phyloP scores from a whole-genome alignment of 2,888 invertebrate species.

The Troglohyphantes excavatus region DNA sequence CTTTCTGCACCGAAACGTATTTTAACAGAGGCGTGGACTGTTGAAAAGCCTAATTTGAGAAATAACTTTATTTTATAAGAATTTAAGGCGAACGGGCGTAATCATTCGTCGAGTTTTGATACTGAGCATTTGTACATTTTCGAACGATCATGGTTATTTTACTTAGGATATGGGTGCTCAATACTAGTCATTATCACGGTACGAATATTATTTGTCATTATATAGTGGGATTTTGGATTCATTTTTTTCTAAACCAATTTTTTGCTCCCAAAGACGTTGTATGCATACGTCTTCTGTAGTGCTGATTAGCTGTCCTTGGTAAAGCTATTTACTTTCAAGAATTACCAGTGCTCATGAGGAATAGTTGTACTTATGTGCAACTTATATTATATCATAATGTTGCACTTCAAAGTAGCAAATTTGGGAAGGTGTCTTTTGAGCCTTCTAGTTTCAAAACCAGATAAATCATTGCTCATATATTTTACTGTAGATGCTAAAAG shows the following conservation, averaged over 20 bases:
- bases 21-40: conserved; percentile 21
- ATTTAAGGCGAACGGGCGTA: conserved; percentile 14
- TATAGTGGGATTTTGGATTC: background rate
- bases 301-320: background rate
- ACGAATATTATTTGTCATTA: background rate
- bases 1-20: conserved; percentile 16
- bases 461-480: too few species aligned
- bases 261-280: background rate
- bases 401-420: too few species aligned
- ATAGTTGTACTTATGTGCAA: too few species aligned
- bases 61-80: conserved; percentile 48
- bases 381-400: too few species aligned
- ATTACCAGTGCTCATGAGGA: too few species aligned
- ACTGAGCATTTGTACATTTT: conserved; percentile 52
- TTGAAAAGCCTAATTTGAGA: conserved; percentile 16
- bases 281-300: background rate
- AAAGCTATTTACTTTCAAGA: too few species aligned
- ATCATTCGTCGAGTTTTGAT: conserved; percentile 26
- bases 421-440: too few species aligned
- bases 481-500: too few species aligned
- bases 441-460: too few species aligned
- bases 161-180: conserved; percentile 51
- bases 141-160: conserved; percentile 32
- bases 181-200: conserved; percentile 38
- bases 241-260: background rate